These are phyloP conservation scores for Tetropium fuscum DNA, from an alignment of 2,888 invertebrate species.

Conservation along the genomic window DNA sequence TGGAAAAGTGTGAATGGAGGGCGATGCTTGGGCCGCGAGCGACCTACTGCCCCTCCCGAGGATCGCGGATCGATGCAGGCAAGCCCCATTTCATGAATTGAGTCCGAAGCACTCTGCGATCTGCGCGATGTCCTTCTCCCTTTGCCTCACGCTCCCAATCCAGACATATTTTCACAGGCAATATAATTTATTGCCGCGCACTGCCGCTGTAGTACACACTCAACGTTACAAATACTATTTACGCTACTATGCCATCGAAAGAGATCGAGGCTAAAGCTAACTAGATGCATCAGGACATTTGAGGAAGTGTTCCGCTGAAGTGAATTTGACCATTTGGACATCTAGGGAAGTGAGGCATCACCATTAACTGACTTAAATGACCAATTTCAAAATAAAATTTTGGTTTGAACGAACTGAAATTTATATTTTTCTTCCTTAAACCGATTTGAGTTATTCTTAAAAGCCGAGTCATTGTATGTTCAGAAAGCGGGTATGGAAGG, in stretches of 20 bases:
- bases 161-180: slow-evolving; percentile 18
- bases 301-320: slow-evolving; percentile 4
- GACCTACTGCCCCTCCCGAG: slow-evolving; percentile 26
- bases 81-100: slow-evolving; percentile 25
- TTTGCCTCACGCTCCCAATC: slow-evolving; percentile 9
- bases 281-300: slow-evolving; percentile 13
- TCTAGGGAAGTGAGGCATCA: no score
- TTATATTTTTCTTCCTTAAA: no score
- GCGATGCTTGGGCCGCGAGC: slow-evolving; percentile 19
- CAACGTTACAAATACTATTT: slow-evolving; percentile 41
- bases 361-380: no score
- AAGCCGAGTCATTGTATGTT: no score
- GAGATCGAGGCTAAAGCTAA: slow-evolving; percentile 12
- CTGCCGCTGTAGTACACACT: slow-evolving; percentile 36
- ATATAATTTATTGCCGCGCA: slow-evolving; percentile 22
- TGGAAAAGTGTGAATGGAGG: slow-evolving; percentile 21
- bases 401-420: no score
- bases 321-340: no score
- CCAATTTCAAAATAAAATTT: no score
- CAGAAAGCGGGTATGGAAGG: no score
- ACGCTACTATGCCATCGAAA: slow-evolving; percentile 30
- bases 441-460: no score
- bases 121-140: slow-evolving; percentile 13
- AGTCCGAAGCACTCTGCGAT: slow-evolving; percentile 13
- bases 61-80: slow-evolving; percentile 24